These are phyloP conservation scores for Tylochromis polylepis DNA, from an alignment of 2,113 vertebrate genomes.

Conservation along the genomic window DNA sequence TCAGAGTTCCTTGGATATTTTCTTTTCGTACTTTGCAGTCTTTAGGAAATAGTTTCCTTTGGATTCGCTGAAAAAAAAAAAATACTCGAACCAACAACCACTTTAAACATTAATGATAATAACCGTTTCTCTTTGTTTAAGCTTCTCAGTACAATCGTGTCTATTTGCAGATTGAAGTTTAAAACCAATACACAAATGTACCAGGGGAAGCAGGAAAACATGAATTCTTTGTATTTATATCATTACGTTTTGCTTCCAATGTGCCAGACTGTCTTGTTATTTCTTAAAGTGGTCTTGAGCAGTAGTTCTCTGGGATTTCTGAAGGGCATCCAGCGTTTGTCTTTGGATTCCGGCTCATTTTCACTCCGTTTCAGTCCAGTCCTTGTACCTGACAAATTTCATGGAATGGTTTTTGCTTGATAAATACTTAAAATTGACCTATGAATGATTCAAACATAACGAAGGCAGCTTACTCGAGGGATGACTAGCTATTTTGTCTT, in stretches of 20 bases:
- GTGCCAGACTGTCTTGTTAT: too few species aligned
- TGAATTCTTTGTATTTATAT: too few species aligned
- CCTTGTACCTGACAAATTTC: not conserved
- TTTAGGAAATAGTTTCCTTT: not conserved
- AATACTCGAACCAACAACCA: not conserved
- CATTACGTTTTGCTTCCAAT: too few species aligned
- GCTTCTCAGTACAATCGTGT: not conserved
- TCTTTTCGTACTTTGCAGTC: not conserved
- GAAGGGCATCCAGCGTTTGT: too few species aligned
- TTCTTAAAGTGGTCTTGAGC: too few species aligned
- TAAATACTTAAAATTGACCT: too few species aligned
- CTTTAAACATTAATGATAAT: not conserved
- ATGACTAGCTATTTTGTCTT: too few species aligned
- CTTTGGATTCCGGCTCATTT: too few species aligned
- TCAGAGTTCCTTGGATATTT: not conserved
- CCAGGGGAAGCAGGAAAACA: not conserved
- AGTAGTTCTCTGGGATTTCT: too few species aligned
- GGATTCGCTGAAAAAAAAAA: not conserved
- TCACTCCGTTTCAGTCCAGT: not conserved
- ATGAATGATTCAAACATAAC: too few species aligned
- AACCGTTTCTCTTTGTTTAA: not conserved
- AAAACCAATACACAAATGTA: not conserved
- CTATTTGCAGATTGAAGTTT: not conserved
- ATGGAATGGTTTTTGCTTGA: too few species aligned
- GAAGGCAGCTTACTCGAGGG: too few species aligned